Conservation (phyloP, 2,888 invertebrate genomes). For the Rotaria sp. region DNA sequence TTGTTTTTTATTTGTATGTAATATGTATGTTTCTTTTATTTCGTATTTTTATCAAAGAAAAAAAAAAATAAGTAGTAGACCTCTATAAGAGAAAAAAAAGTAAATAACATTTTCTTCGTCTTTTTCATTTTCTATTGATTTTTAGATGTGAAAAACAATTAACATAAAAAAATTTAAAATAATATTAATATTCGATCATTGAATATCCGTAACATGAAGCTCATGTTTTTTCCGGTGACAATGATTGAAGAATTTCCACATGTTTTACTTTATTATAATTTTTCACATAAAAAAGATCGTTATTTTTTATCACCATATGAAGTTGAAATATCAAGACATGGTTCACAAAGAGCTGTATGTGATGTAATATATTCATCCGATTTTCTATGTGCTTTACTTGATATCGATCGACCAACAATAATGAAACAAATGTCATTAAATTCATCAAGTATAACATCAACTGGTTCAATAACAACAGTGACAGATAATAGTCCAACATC, state of each 20-base stretch:
- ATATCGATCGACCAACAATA: slow-evolving; percentile 2
- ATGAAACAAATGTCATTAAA: neutral
- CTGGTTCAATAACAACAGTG: neutral
- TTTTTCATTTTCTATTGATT: neutral
- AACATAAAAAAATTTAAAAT: neutral
- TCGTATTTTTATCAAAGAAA: neutral
- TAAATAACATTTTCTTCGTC: neutral
- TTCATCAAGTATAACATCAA: neutral
- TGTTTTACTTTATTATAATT: slow-evolving; percentile 23
- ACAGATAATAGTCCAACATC: neutral
- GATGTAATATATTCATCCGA: neutral
- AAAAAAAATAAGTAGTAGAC: neutral
- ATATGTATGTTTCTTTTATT: neutral
- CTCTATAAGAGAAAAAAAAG: neutral
- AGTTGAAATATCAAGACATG: neutral
- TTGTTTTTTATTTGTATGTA: no score
- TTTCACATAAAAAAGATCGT: slow-evolving; percentile 4
- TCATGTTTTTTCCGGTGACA: slow-evolving; percentile 24
- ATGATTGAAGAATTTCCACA: slow-evolving; percentile 23
- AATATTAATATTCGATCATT: neutral
- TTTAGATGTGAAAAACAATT: neutral
- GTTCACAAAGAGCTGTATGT: slow-evolving; percentile 8
- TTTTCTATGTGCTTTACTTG: slow-evolving; percentile 23
- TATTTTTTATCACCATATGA: slow-evolving; percentile 12
- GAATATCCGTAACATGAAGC: neutral